A percentile compares a stretch with the other conserved stretches of the same genome.
These are phyloP conservation scores for Silurus meridionalis DNA, from an alignment of 2,113 vertebrate species.

Conservation along the genomic window DNA sequence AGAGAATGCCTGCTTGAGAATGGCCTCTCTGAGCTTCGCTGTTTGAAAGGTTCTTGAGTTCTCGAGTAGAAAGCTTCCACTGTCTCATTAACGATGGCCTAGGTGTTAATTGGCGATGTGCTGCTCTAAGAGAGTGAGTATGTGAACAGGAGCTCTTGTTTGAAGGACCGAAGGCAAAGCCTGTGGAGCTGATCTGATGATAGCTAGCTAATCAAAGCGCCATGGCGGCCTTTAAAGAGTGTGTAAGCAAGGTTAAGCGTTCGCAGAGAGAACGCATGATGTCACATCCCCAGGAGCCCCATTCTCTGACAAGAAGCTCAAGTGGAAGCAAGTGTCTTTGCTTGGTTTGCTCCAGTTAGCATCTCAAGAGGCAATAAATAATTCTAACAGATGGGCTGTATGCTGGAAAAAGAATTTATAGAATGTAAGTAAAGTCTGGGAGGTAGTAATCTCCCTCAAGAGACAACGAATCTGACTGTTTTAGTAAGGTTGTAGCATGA, in stretches of 20 bases:
- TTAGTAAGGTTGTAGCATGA: background rate
- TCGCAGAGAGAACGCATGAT: constrained; percentile 66
- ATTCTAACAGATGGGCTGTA: constrained; percentile 27
- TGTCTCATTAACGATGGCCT: constrained; percentile 73
- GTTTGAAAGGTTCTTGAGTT: constrained; percentile 62
- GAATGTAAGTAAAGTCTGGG: constrained; percentile 13
- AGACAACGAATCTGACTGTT: background rate
- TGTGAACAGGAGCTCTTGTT: constrained; percentile 66
- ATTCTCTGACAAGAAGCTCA: constrained; percentile 62
- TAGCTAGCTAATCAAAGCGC: constrained; percentile 70
- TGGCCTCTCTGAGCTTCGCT: constrained; percentile 66
- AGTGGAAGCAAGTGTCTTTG: constrained; percentile 55
- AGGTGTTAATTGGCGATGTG: constrained; percentile 76
- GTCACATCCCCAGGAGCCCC: constrained; percentile 63
- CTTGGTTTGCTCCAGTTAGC: constrained; percentile 45
- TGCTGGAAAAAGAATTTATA: background rate
- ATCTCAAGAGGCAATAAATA: constrained; percentile 28
- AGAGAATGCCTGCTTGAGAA: constrained; percentile 39
- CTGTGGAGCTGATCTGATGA: constrained; percentile 57
- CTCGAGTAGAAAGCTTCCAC: constrained; percentile 70
- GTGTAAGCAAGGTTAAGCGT: constrained; percentile 65
- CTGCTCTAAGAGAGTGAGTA: constrained; percentile 67
- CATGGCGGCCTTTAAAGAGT: constrained; percentile 44
- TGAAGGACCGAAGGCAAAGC: constrained; percentile 63
- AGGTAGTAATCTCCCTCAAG: background rate